phyloP scores from a whole-genome alignment of 2,888 invertebrate species.

The Athetis lepigone region DNA sequence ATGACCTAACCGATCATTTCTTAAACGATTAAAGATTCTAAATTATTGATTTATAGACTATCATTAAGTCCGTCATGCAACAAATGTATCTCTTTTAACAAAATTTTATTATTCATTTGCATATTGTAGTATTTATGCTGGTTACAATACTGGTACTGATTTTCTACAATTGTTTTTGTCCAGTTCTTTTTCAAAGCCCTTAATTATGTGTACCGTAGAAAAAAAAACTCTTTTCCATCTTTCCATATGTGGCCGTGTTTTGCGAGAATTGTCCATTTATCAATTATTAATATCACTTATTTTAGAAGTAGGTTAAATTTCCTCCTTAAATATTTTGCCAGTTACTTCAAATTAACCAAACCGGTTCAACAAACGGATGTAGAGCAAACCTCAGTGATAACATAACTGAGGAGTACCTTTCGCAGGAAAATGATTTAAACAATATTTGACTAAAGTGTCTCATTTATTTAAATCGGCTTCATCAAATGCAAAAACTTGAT shows the following conservation, averaged over 20 bases:
- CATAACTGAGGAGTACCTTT: slow-evolving; percentile 8
- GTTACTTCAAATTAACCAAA: not conserved
- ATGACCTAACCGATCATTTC: slow-evolving; percentile 44
- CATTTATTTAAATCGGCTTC: slow-evolving; percentile 13
- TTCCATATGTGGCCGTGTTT: no score
- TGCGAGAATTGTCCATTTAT: no score
- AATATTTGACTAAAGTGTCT: slow-evolving; percentile 23
- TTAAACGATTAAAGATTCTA: not conserved
- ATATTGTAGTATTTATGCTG: not conserved
- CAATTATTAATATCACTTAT: no score
- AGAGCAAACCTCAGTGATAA: not conserved
- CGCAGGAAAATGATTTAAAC: slow-evolving; percentile 6
- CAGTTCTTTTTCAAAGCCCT: no score
- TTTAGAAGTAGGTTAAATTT: not conserved
- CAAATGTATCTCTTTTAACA: not conserved
- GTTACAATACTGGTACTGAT: not conserved
- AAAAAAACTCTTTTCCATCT: no score
- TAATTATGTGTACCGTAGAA: no score
- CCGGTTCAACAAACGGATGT: slow-evolving; percentile 15
- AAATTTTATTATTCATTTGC: slow-evolving; percentile 4
- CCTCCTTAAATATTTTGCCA: not conserved
- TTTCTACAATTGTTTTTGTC: no score
- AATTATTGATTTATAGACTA: slow-evolving; percentile 19
- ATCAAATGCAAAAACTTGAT: slow-evolving; percentile 32
- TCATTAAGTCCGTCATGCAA: slow-evolving; percentile 20